Conservation (phyloP, 2,797 vertebrate species). For the Parambassis ranga region DNA sequence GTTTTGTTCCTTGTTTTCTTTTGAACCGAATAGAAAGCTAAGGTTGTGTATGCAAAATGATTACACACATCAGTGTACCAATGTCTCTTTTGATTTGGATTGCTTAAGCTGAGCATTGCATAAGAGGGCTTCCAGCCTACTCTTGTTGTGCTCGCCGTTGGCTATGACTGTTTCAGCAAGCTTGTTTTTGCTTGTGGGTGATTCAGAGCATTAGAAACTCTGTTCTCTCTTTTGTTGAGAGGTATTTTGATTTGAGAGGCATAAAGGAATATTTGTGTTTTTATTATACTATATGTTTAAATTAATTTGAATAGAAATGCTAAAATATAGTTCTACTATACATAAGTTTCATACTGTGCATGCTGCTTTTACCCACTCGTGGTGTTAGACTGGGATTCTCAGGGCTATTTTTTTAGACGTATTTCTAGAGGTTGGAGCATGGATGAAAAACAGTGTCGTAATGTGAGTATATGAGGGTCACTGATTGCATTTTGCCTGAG, state of each 20-base stretch:
- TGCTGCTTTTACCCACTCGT: slow-evolving; percentile 31
- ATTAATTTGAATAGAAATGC: slow-evolving; percentile 2
- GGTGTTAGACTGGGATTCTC: slow-evolving; percentile 12
- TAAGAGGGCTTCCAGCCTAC: slow-evolving; percentile 58
- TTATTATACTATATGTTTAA: background rate
- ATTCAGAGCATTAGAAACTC: slow-evolving; percentile 60
- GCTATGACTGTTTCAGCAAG: slow-evolving; percentile 45
- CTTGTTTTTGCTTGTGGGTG: slow-evolving; percentile 66
- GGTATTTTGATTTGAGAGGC: slow-evolving; percentile 26
- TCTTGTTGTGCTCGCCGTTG: slow-evolving; percentile 45
- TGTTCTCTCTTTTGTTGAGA: slow-evolving; percentile 32
- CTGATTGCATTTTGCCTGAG: slow-evolving; percentile 79
- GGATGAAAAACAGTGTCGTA: slow-evolving; percentile 36
- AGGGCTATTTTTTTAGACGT: background rate
- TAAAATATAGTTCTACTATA: background rate
- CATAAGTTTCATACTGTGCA: slow-evolving; percentile 15
- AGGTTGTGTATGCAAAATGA: slow-evolving; percentile 18
- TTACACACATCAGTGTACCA: slow-evolving; percentile 45
- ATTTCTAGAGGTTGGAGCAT: slow-evolving; percentile 28
- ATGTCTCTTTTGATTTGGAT: slow-evolving; percentile 48
- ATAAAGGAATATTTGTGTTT: slow-evolving; percentile 9
- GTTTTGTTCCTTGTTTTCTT: slow-evolving; percentile 11
- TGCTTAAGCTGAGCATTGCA: slow-evolving; percentile 47
- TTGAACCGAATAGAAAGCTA: background rate
- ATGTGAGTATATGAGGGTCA: slow-evolving; percentile 58